Conservation (phyloP, 2,888 invertebrate genomes). For the Eupeodes latifasciatus region DNA sequence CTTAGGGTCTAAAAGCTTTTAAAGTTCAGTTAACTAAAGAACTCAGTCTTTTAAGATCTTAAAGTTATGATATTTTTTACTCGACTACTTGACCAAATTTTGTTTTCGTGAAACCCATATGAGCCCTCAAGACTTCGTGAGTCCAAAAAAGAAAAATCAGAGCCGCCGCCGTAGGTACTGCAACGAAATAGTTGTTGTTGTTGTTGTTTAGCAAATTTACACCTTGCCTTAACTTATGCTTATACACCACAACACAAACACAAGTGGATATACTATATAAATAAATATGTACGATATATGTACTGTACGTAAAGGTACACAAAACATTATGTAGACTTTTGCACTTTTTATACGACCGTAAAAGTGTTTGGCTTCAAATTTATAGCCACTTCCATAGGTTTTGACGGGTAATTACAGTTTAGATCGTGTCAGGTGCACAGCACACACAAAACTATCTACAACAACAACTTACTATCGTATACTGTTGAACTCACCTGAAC, state of each 20-base stretch:
- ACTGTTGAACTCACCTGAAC: slow-evolving; percentile 4
- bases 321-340: slow-evolving; percentile 7
- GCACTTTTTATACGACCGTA: slow-evolving; percentile 51
- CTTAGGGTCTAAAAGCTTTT: no score
- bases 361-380: slow-evolving; percentile 66
- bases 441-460: slow-evolving; percentile 51
- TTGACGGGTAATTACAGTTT: slow-evolving; percentile 75
- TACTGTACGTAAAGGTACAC: no score
- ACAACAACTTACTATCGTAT: neutral
- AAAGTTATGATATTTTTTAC: no score
- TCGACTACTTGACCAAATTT: no score
- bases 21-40: no score
- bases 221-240: slow-evolving; percentile 45
- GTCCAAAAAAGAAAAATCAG: neutral
- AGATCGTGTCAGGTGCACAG: slow-evolving; percentile 76
- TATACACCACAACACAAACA: neutral
- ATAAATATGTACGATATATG: neutral
- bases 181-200: slow-evolving; percentile 9
- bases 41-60: no score
- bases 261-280: neutral
- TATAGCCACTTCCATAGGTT: slow-evolving; percentile 73
- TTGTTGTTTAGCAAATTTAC: slow-evolving; percentile 66
- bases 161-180: neutral
- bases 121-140: neutral
- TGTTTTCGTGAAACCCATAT: neutral